Percentiles rank a stretch among this genome's conserved stretches.
phyloP scores from a whole-genome alignment of 2,113 vertebrate genomes.

The Galeopterus variegatus region DNA sequence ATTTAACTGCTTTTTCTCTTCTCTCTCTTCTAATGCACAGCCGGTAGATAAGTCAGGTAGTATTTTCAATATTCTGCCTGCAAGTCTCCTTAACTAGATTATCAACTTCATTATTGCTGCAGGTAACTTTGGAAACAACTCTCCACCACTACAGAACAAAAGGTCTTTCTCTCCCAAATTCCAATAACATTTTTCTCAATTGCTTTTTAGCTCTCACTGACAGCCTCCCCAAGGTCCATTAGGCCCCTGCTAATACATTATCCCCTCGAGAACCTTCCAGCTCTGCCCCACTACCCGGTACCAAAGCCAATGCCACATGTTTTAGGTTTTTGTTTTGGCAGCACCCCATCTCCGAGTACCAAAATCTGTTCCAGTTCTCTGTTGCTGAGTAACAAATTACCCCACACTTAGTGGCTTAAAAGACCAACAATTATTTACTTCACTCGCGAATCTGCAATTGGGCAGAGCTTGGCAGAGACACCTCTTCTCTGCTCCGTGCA shows the following conservation, averaged over 20 bases:
- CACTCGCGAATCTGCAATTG: not conserved
- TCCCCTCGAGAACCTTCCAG: not conserved
- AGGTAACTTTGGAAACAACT: not conserved
- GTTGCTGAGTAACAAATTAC: not conserved
- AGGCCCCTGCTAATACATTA: not conserved
- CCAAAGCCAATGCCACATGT: not conserved
- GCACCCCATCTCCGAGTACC: not conserved
- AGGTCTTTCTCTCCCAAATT: not conserved
- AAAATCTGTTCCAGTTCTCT: not conserved
- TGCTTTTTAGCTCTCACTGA: not conserved
- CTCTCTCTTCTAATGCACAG: not conserved
- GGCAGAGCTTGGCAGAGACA: not conserved
- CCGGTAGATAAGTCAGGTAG: not conserved
- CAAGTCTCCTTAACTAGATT: not conserved
- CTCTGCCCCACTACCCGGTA: not conserved
- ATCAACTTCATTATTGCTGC: not conserved
- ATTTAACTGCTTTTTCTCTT: not conserved
- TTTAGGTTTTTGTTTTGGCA: constrained; percentile 10
- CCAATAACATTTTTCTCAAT: not conserved
- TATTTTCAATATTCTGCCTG: not conserved
- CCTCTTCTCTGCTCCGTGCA: not conserved
- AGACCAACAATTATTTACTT: not conserved
- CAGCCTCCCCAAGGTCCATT: not conserved
- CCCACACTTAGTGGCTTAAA: not conserved
- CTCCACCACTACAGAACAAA: not conserved